Conservation (phyloP, 2,113 vertebrate species). For the Paraplagusia blochii region DNA sequence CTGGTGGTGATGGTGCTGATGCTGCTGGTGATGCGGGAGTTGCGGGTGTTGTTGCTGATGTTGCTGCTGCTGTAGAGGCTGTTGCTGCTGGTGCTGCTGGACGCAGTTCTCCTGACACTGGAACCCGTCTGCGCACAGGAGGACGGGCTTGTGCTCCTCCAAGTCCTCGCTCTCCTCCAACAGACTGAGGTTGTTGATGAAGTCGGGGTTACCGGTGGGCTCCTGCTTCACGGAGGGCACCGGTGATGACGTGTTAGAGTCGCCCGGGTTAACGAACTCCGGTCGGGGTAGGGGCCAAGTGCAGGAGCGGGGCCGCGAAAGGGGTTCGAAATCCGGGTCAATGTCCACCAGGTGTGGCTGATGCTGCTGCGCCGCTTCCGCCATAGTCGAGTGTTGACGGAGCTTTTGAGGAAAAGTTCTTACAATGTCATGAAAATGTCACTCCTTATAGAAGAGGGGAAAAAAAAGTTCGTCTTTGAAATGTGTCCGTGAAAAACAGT, state of each 20-base stretch:
- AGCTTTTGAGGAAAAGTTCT: constrained; percentile 14
- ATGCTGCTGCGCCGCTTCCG: constrained; percentile 79
- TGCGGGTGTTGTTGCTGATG: constrained; percentile 66
- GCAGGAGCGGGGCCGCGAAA: constrained; percentile 84
- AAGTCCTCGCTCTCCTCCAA: constrained; percentile 90
- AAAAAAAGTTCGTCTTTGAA: constrained; percentile 20
- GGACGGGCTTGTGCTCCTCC: constrained; percentile 69
- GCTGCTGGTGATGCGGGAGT: constrained; percentile 62
- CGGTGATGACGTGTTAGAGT: constrained; percentile 89
- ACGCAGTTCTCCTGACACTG: constrained; percentile 77
- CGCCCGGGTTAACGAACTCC: constrained; percentile 85
- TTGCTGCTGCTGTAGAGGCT: constrained; percentile 55
- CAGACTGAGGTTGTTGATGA: constrained; percentile 85
- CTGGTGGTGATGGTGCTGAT: constrained; percentile 69
- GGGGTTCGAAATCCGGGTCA: constrained; percentile 88
- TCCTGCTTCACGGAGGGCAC: constrained; percentile 85
- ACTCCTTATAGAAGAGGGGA: constrained; percentile 11
- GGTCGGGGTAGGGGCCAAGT: constrained; percentile 86
- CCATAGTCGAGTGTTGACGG: constrained; percentile 72
- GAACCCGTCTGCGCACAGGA: constrained; percentile 75
- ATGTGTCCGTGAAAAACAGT: constrained; percentile 24
- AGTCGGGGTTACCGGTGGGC: constrained; percentile 77
- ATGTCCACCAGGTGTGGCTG: constrained; percentile 80
- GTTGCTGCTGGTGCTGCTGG: constrained; percentile 68
- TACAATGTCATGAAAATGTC: constrained; percentile 58